Evolutionary conservation across 2,888 invertebrate genomes (phyloP), one percentile per base, ranked within the genome.

Genomic region (Dusona sp.): DNA sequence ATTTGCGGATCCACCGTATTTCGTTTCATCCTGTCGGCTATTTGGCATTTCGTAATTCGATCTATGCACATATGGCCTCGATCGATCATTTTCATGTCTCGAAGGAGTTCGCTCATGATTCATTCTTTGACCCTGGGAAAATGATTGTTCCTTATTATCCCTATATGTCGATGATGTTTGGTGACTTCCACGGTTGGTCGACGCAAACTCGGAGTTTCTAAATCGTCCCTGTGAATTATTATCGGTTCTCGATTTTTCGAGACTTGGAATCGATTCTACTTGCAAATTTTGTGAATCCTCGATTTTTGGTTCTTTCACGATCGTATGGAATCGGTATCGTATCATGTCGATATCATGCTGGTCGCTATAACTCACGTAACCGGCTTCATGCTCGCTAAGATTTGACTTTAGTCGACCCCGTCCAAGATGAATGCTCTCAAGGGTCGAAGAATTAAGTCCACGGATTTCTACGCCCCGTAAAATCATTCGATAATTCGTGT

Each of bases 291-390:
- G 79, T 25, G 84, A 82, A 11, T 87, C 89, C 25, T 78, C 80
- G 7, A 29, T 22, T 11, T 89, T 92, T 0, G 91, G 90, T 38
- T 93, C 91, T 29, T 93, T 93, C 16, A 91, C 89, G 25, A 93
- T 85, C 0, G 93, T 94, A 82, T 94, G 94, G 83, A 93, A 94
- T 57, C 93, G 88, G 84, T 94, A 94, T 42, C 92, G 90, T 48
- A 94, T 91, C 4, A 92, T 90, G 78, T 94, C 94, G 29, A 93
- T 75, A 36, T 91, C 92, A 19, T 89, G 88, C 3, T 92, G 88
- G 74, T 94, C 92, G 70, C 91, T 92, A 83, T 94, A 94, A 67
- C 92, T 94, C 16, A 94, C 93, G 86, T 93, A 94, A 0, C 94
- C 94, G 16, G 93, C 92, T 51, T 93, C 93, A 19, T 90, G 75